phyloP scores from a whole-genome alignment of 30 jellyfish, hydroid and myxozoan genomes.

The Sanderia malayensis region DNA sequence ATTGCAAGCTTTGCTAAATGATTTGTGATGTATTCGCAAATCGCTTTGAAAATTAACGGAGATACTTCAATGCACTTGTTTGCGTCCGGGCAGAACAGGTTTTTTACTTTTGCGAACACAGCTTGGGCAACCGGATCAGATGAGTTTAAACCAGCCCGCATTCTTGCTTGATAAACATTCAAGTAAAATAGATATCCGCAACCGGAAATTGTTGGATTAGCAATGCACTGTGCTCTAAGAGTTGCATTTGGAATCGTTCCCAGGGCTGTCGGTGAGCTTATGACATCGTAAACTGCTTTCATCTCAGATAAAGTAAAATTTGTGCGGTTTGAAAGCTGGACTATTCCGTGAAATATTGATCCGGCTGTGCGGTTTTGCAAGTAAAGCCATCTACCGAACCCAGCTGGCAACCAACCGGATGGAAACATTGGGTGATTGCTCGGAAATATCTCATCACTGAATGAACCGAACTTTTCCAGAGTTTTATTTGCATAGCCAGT shows the following conservation, averaged over 20 bases:
- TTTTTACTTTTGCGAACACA: slow-evolving; percentile 9
- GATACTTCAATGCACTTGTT: slow-evolving; percentile 12
- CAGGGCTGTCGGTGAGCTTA: slow-evolving; percentile 32
- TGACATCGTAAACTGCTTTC: slow-evolving; percentile 39
- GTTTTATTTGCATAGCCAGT: slow-evolving; percentile 17
- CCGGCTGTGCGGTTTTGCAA: slow-evolving; percentile 12
- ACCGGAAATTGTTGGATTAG: slow-evolving; percentile 37
- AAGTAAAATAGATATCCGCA: slow-evolving; percentile 57
- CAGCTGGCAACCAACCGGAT: too few species aligned
- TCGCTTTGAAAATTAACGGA: slow-evolving; percentile 6
- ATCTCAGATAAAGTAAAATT: slow-evolving; percentile 44
- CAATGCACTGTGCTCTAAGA: slow-evolving; percentile 26
- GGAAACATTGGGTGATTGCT: slow-evolving; percentile 16
- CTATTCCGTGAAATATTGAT: slow-evolving; percentile 28
- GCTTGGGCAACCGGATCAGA: slow-evolving; percentile 1
- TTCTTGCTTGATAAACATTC: slow-evolving; percentile 1
- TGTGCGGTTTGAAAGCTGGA: neutral
- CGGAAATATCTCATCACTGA: slow-evolving; percentile 10
- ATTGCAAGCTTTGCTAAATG: slow-evolving; percentile 55
- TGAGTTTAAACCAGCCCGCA: neutral
- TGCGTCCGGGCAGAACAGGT: slow-evolving; percentile 42
- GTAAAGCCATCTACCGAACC: slow-evolving; percentile 51
- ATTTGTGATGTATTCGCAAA: slow-evolving; percentile 39
- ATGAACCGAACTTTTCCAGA: slow-evolving; percentile 31
- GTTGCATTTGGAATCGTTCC: slow-evolving; percentile 51